Evolutionary conservation across 2,888 invertebrate species (phyloP).

Genomic region (Drosophila rubida): DNA sequence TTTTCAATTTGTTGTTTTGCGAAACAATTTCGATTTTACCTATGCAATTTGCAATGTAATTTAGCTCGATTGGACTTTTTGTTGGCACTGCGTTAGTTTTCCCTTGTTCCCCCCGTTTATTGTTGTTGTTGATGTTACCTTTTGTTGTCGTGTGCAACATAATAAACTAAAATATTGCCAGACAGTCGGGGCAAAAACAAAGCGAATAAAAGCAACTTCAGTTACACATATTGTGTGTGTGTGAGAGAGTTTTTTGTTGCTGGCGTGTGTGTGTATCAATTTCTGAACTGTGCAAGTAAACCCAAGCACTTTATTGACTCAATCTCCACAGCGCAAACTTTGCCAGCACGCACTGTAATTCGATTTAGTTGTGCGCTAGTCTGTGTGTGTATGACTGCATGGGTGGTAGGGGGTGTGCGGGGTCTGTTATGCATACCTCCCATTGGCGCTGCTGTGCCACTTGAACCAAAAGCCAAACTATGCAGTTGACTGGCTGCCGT

Average conservation of each 20-base stretch:
- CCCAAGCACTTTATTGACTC: conserved; percentile 78
- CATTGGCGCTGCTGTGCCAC: conserved; percentile 46
- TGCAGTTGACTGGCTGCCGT: conserved; percentile 68
- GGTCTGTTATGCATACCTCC: conserved; percentile 61
- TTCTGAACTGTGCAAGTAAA: conserved; percentile 53
- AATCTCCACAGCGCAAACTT: conserved; percentile 74
- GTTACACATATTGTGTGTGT: conserved; percentile 6
- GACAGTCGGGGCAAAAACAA: conserved; percentile 33
- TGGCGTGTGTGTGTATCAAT: conserved; percentile 63
- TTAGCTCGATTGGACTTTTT: conserved; percentile 68
- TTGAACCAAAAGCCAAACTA: conserved; percentile 67
- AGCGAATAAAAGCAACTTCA: conserved; percentile 24
- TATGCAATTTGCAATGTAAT: conserved; percentile 74
- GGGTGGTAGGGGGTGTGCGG: neutral
- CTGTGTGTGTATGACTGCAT: conserved; percentile 23
- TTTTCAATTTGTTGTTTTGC: conserved; percentile 42
- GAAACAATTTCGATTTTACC: conserved; percentile 56
- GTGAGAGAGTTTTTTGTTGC: conserved; percentile 1
- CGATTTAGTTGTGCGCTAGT: conserved; percentile 56
- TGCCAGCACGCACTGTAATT: conserved; percentile 64
- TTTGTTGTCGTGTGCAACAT: conserved; percentile 27
- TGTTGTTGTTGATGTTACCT: conserved; percentile 13
- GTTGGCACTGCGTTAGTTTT: conserved; percentile 34
- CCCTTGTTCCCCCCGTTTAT: conserved; percentile 13
- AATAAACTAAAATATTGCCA: conserved; percentile 56